Conservation (phyloP, 2,888 invertebrate species). For the Clitarchus hookeri region DNA sequence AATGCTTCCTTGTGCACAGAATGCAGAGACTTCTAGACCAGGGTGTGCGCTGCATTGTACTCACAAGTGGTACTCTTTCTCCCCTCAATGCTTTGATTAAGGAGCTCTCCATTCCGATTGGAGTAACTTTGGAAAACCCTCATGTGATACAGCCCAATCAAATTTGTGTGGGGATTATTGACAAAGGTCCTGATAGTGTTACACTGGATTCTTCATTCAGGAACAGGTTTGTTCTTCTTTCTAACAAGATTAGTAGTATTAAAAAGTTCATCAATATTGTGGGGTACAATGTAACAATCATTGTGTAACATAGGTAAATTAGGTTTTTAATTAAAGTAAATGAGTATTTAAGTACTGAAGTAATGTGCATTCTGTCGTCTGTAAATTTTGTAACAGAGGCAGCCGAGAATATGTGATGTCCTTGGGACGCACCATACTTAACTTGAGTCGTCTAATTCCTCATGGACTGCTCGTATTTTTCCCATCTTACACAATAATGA, state of each 20-base stretch:
- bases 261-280: no score
- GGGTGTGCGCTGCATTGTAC: conserved; percentile 83
- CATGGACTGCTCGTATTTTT: conserved; percentile 95
- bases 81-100: conserved; percentile 87
- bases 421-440: conserved; percentile 80
- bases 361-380: no score
- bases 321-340: no score
- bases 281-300: no score
- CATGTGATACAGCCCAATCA: conserved; percentile 89
- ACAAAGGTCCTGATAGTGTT: conserved; percentile 57
- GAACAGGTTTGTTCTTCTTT: conserved; percentile 53
- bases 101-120: conserved; percentile 84
- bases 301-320: no score
- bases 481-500: conserved; percentile 93
- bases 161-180: conserved; percentile 73
- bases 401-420: conserved; percentile 82
- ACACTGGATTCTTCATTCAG: conserved; percentile 58
- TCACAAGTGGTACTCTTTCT: conserved; percentile 97
- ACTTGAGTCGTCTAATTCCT: conserved; percentile 83
- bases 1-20: conserved; percentile 53
- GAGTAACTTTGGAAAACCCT: conserved; percentile 86
- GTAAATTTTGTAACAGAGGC: conserved; percentile 57
- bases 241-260: conserved; percentile 22
- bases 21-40: conserved; percentile 84
- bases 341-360: no score